Evolutionary conservation across 2,113 vertebrate genomes (phyloP).

Genomic region (Odobenus rosmarus): DNA sequence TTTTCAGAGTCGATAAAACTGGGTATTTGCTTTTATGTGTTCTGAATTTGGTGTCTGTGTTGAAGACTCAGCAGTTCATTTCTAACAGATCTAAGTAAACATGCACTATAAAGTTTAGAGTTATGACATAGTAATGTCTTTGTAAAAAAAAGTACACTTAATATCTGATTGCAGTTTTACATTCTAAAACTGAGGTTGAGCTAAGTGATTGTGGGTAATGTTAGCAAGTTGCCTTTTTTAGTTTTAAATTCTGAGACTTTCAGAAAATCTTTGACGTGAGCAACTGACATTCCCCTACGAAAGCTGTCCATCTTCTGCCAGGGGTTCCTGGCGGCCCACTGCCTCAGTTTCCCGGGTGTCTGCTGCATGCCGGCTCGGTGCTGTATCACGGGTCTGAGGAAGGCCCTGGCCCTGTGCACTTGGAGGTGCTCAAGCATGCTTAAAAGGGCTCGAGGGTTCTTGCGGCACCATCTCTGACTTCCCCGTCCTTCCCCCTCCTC

Average conservation of each 20-base stretch:
- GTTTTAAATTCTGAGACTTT: neutral
- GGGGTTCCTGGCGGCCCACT: rapidly evolving
- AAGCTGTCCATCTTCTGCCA: rapidly evolving
- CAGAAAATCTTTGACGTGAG: neutral
- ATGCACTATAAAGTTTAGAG: rapidly evolving
- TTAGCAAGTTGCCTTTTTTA: neutral
- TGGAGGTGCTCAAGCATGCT: too few relatives aligned
- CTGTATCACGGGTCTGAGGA: rapidly evolving
- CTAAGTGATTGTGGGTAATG: too few relatives aligned
- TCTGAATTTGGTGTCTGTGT: neutral
- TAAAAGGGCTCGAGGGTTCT: rapidly evolving
- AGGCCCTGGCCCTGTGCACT: rapidly evolving
- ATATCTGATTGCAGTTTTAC: neutral
- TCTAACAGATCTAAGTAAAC: neutral
- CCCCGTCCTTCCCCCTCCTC: rapidly evolving
- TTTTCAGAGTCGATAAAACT: neutral
- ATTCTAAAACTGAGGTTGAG: neutral
- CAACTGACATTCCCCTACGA: rapidly evolving
- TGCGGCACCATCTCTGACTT: neutral
- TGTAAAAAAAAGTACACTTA: neutral
- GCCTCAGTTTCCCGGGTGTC: rapidly evolving
- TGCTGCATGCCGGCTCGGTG: rapidly evolving
- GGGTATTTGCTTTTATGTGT: neutral
- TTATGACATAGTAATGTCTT: neutral
- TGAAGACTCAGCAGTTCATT: neutral